Percentiles rank a stretch among this genome's conserved stretches.
These are phyloP conservation scores for Linnaemya vulpina DNA, from an alignment of 2,888 invertebrate species.

Conservation along the genomic window DNA sequence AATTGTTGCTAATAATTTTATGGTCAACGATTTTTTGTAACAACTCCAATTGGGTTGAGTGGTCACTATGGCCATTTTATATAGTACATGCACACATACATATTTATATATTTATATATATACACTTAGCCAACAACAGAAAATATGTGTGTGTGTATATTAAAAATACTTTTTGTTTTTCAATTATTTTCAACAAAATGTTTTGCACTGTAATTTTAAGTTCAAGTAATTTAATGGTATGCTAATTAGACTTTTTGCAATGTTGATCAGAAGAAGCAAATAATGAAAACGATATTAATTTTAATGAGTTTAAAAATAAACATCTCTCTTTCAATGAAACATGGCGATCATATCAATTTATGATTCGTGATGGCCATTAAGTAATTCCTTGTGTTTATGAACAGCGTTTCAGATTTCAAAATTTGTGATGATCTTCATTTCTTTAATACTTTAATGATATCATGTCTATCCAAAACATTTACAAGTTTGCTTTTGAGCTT, in stretches of 20 bases:
- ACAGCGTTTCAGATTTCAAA: no score
- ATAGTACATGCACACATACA: not conserved
- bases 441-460: no score
- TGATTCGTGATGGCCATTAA: not conserved
- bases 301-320: not conserved
- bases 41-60: conserved; percentile 79
- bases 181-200: conserved; percentile 45
- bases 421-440: no score
- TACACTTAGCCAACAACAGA: not conserved
- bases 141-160: not conserved
- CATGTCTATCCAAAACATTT: no score
- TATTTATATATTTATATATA: no score
- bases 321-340: not conserved
- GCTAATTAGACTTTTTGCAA: conserved; percentile 15
- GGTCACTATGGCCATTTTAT: conserved; percentile 74
- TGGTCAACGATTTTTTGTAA: conserved; percentile 78
- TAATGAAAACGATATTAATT: conserved; percentile 26
- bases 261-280: not conserved
- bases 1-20: conserved; percentile 74
- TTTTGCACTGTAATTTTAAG: conserved; percentile 52
- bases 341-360: conserved; percentile 1
- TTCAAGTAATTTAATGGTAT: conserved; percentile 63
- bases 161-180: conserved; percentile 41
- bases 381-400: not conserved
- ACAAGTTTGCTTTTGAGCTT: no score